Evolutionary conservation across 2,797 vertebrate genomes (phyloP).

Genomic region (Erpetoichthys calabaricus): DNA sequence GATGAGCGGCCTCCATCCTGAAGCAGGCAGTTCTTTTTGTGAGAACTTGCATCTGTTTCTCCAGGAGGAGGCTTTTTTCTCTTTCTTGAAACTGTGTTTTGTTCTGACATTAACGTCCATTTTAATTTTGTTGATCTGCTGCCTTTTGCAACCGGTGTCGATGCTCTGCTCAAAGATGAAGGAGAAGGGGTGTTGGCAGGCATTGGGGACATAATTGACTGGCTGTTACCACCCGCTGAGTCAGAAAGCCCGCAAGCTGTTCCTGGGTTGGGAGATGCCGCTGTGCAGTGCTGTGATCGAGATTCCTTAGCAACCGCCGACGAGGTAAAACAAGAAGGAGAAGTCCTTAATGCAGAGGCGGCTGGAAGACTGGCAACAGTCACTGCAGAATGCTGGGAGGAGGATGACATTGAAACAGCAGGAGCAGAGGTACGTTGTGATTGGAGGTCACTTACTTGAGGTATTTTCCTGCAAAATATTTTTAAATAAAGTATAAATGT

Average conservation of each 20-base stretch:
- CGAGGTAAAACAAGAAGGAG: conserved; percentile 26
- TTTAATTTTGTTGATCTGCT: conserved; percentile 63
- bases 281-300: conserved; percentile 28
- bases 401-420: conserved; percentile 33
- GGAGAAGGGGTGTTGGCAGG: conserved; percentile 39
- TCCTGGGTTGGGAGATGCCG: conserved; percentile 41
- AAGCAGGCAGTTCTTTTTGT: conserved; percentile 69
- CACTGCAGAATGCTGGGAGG: conserved; percentile 43
- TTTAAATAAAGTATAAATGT: no score
- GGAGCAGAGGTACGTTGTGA: conserved; percentile 37
- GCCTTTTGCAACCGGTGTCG: conserved; percentile 54
- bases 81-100: conserved; percentile 49
- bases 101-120: conserved; percentile 33
- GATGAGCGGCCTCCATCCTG: conserved; percentile 50
- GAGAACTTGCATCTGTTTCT: conserved; percentile 43
- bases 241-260: conserved; percentile 47
- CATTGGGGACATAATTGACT: conserved; percentile 47
- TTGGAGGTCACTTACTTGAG: conserved; percentile 63
- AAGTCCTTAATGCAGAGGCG: conserved; percentile 40
- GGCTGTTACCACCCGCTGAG: conserved; percentile 44
- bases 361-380: conserved; percentile 33
- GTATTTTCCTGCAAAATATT: conserved; percentile 64
- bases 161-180: conserved; percentile 42
- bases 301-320: conserved; percentile 33
- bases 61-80: conserved; percentile 57